Base-by-base conservation (phyloP, 2,113 vertebrate genomes). In the Emydocephalus ijimae region DNA sequence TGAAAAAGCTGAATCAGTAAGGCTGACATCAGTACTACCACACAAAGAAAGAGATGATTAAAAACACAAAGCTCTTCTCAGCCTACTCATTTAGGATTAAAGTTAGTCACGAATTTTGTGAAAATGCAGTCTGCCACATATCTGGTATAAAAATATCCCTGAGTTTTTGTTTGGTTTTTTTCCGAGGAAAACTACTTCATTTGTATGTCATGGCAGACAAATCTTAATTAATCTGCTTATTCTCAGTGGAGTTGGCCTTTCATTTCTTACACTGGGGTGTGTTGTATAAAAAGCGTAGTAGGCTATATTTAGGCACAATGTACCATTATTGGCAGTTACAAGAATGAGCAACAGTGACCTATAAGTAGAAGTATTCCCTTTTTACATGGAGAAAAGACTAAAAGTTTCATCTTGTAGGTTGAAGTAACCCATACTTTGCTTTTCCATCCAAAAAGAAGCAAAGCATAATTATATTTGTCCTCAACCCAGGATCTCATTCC, bases 61-160 rank as follows among this genome's bases (percentile, higher is more conserved):
- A 93, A 95, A 0, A 94, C 0, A 85, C 88, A 94, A 94, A 86
- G 93, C 57, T 61, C 93, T 93, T 94, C 56, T 93, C 21, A 11
- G 85, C 50, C 43, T 89, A 89, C 23, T 92, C 94, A 96, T 89
- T 86, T 0, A 94, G 39, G 39, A 54, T 85, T 96, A 95, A 94
- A 7, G 0, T 91, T 94, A 85, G 91, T 93, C 92, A 91, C 57
- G 89, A 74, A 92, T 92, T 90, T 86, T 94, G 94, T 93, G 95
- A 45, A 74, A 92, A 93, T 0, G 0, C 1, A 11, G 59, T 91
- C 89, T 95, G 93, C 64, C 94, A 95, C 91, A 81, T 55, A 50
- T 85, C 50, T 93, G 93, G 89, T 94, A 93, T 91, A 95, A 96
- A 96, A 96, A 95, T 95, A 96, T 85, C 93, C 89, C 95, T 91